A percentile compares a stretch with the other conserved stretches of the same genome.
These are phyloP conservation scores for Siniperca obscura DNA, from an alignment of 2,797 vertebrate genomes.

Conservation along the genomic window DNA sequence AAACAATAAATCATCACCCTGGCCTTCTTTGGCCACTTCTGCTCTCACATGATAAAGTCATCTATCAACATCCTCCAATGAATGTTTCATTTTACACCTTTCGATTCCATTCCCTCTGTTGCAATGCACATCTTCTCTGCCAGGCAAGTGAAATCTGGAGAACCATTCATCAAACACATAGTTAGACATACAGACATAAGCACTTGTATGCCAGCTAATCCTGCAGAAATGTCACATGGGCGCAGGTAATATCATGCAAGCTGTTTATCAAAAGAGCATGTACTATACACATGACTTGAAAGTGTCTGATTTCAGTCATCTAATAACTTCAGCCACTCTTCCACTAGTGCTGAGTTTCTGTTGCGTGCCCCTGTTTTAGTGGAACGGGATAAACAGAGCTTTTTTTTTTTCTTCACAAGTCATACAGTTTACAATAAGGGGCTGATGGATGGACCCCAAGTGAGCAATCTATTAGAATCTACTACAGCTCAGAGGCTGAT, in stretches of 20 bases:
- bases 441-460: conserved; percentile 75
- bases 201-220: conserved; percentile 59
- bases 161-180: conserved; percentile 70
- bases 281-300: conserved; percentile 9
- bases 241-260: conserved; percentile 39
- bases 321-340: conserved; percentile 35
- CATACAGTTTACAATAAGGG: conserved; percentile 61
- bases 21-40: conserved; percentile 76
- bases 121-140: conserved; percentile 61
- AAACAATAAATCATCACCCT: conserved; percentile 83
- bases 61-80: conserved; percentile 78
- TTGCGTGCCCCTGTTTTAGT: conserved; percentile 43
- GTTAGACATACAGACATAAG: conserved; percentile 59
- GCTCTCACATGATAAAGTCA: conserved; percentile 78
- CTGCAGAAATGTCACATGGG: conserved; percentile 44
- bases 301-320: conserved; percentile 22
- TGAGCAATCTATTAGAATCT: conserved; percentile 71
- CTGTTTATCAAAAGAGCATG: conserved; percentile 43
- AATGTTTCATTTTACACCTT: conserved; percentile 78
- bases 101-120: conserved; percentile 68
- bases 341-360: conserved; percentile 2
- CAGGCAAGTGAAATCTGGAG: conserved; percentile 57
- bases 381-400: conserved; percentile 47
- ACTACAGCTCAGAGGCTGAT: conserved; percentile 61
- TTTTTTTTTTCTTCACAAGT: conserved; percentile 57